Conservation (phyloP, 2,797 vertebrate genomes). For the Sphenodon punctatus region DNA sequence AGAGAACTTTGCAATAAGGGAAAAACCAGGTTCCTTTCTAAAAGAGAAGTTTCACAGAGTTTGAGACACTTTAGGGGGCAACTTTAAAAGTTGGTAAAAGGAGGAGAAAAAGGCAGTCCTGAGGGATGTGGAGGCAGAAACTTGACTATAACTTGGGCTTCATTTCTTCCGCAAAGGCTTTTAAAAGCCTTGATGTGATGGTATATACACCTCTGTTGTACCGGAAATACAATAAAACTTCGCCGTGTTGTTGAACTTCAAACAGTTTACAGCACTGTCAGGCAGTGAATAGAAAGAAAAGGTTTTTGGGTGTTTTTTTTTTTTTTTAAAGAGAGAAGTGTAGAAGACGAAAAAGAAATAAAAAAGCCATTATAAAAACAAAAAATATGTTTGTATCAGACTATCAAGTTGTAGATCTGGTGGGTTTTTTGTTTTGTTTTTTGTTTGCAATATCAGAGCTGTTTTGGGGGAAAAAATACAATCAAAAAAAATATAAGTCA, state of each 20-base stretch:
- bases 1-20: not conserved
- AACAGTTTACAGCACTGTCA: conserved; percentile 50
- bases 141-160: not conserved
- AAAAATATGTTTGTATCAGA: no score
- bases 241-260: conserved; percentile 76
- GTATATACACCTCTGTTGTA: conserved; percentile 67
- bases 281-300: conserved; percentile 56
- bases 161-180: conserved; percentile 9
- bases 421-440: no score
- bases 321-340: conserved; percentile 30
- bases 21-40: not conserved
- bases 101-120: not conserved
- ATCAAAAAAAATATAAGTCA: rapidly evolving
- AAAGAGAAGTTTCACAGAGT: not conserved
- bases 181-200: conserved; percentile 17
- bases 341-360: not conserved
- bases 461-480: not conserved
- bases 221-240: conserved; percentile 77
- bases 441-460: not conserved
- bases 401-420: no score
- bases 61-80: no score
- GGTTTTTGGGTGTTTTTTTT: no score
- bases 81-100: conserved; percentile 37
- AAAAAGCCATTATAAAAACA: no score
- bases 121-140: conserved; percentile 11